Conservation (phyloP, 2,888 invertebrate genomes). For the Buathra laborator region DNA sequence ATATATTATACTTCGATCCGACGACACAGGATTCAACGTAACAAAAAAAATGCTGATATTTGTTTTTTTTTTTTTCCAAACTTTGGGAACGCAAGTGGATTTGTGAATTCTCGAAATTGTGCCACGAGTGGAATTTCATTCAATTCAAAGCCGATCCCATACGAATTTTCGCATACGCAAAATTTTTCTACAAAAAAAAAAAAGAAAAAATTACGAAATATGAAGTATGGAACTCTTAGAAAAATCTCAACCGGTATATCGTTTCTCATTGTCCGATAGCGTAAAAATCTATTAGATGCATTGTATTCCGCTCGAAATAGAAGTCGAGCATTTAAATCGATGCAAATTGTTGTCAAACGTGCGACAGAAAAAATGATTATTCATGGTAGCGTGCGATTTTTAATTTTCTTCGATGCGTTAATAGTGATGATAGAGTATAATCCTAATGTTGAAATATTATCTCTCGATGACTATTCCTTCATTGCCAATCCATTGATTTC, state of each 20-base stretch:
- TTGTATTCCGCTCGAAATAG: slow-evolving; percentile 12
- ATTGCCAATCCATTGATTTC: slow-evolving; percentile 3
- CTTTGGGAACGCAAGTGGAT: slow-evolving; percentile 30
- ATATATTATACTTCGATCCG: slow-evolving; percentile 23
- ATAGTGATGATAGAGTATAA: slow-evolving; percentile 27
- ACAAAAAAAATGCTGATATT: slow-evolving; percentile 39
- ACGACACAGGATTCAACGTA: slow-evolving; percentile 35
- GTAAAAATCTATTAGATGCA: slow-evolving; percentile 45
- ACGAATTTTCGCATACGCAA: background rate
- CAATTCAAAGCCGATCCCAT: background rate
- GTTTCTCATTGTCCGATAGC: slow-evolving; percentile 52
- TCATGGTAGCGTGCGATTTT: slow-evolving; percentile 21
- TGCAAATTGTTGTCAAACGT: slow-evolving; percentile 7
- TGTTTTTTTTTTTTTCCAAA: background rate
- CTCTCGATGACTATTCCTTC: slow-evolving; percentile 3
- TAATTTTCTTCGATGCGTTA: background rate
- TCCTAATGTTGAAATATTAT: slow-evolving; percentile 22
- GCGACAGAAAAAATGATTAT: slow-evolving; percentile 14
- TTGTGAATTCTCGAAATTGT: slow-evolving; percentile 26
- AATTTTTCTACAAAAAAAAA: slow-evolving; percentile 5
- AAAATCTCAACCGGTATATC: slow-evolving; percentile 61
- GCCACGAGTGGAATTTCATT: slow-evolving; percentile 50
- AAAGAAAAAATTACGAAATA: slow-evolving; percentile 3
- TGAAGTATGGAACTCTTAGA: slow-evolving; percentile 1
- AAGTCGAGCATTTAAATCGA: background rate